Conservation (phyloP, 2,113 vertebrate species). For the Petrocephalus microphthalmus region DNA sequence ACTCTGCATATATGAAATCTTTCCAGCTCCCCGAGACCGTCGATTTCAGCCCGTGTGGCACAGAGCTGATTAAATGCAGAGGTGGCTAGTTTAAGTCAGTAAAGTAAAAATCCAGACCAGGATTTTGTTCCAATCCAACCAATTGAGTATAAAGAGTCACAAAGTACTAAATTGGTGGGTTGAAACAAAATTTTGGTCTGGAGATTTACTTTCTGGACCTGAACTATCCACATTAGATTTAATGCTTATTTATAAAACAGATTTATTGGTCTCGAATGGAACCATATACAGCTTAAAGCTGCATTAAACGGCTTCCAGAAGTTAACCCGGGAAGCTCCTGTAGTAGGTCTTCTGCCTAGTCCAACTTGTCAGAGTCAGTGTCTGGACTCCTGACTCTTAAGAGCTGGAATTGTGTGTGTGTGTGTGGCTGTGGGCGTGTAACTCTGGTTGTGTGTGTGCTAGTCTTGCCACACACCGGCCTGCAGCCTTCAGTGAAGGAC, state of each 20-base stretch:
- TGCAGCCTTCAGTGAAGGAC: conserved; percentile 73
- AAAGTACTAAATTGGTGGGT: background rate
- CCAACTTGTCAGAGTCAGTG: background rate
- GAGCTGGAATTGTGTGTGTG: background rate
- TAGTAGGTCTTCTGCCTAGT: background rate
- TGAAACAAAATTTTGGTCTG: background rate
- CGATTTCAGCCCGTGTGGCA: background rate
- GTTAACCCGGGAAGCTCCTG: background rate
- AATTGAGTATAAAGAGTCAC: background rate
- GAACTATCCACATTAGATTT: background rate
- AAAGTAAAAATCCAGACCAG: background rate
- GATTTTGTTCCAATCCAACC: background rate
- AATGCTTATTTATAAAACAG: background rate
- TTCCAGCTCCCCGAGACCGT: background rate
- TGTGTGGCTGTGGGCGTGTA: conserved; percentile 2
- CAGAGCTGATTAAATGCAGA: background rate
- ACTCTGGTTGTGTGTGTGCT: conserved; percentile 31
- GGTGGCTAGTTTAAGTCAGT: background rate
- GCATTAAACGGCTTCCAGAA: background rate
- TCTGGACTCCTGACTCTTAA: background rate
- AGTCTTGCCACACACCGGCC: conserved; percentile 65
- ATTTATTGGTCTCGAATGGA: background rate
- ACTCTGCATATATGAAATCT: background rate
- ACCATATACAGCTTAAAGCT: background rate
- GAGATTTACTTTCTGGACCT: background rate